Base-by-base conservation (phyloP, 2,888 invertebrate genomes). In the Rhaphigaster nebulosa region DNA sequence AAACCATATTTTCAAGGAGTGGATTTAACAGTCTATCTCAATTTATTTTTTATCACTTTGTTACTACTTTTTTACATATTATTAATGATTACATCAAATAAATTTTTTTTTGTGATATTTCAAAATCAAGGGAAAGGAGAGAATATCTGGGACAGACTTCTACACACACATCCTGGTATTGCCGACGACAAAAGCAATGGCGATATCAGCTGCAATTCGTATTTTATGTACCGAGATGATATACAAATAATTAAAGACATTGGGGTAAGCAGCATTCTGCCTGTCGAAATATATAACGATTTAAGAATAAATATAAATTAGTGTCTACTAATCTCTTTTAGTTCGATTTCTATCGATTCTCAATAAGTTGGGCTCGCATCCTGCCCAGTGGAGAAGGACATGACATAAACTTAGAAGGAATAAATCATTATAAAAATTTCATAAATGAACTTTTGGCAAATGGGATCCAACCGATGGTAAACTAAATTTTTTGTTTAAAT, bases 351-450 rank as follows among this genome's bases (percentile, higher is more conserved):
- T 97, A 96, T 93, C 94, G 96, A 80, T 97, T 97, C 93, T 96
- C 96, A 0, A 94, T 97, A 92, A 95, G 97, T 0, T 98, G 97
- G 97, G 94, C 96, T 0, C 94, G 97, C 89, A 94, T 98, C 87
- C 94, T 97, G 92, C 97, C 97, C 0, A 95, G 95, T 23, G 97
- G 97, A 20, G 94, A 95, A 91, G 94, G 95, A 23, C 95, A 96
- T 92, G 93, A 95, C 38, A 94, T 97, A 38, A 98, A 97, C 93
- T 94, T 95, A 76, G 94, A 95, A 4, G 98, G 97, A 34, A 94
- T 98, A 23, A 94, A 95, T 91, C 97, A 97, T 94, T 98, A 98
- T 93, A 96, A 95, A 93, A 95, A 96, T 92, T 94, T 98, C 87
- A 96, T 98, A 90, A 94, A 97, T 93, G 96, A 96, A 92, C 94